Evolutionary conservation across 2,797 vertebrate genomes (phyloP), one percentile per base, ranked within the genome.

Genomic region (Salmo trutta): DNA sequence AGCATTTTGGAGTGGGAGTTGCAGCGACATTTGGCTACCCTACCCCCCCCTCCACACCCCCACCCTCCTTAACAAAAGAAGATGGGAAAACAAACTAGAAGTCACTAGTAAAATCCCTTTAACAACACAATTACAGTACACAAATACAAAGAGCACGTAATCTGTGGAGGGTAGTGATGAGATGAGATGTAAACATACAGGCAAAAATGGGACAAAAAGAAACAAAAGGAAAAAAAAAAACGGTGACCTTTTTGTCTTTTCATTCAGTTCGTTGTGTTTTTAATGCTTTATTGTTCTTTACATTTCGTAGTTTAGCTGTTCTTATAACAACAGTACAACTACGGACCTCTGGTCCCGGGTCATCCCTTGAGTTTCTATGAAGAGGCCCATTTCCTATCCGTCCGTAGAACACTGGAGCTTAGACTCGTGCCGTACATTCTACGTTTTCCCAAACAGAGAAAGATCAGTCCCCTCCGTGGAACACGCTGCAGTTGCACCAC

Each of bases 81-180:
- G 91, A 91, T 91, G 93, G 91, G 92, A 83, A 87, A 92, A 93
- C 92, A 90, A 90, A 92, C 92, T 92, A 95, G 93, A 95, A 94
- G 96, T 97, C 97, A 99, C 97, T 97, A 98, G 97, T 98, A 98
- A 97, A 98, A 98, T 98, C 97, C 97, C 98, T 99, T 98, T 97
- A 98, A 95, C 98, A 97, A 97, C 86, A 87, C 87, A 96, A 95
- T 97, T 96, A 95, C 94, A 94, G 59, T 91, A 95, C 92, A 93
- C 89, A 94, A 79, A 94, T 91, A 96, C 94, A 81, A 85, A 84
- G 59, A 24, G 59, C 59, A 64, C 14, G 14, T 21, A 64, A 24
- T 84, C 94, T 94, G 94, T 94, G 94, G 93, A 94, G 95, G 94
- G 95, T 95, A 94, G 94, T 95, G 95, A 95, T 95, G 94, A 91